These are phyloP conservation scores for Apis florea DNA, from an alignment of 1,140 invertebrate genomes.

Conservation along the genomic window DNA sequence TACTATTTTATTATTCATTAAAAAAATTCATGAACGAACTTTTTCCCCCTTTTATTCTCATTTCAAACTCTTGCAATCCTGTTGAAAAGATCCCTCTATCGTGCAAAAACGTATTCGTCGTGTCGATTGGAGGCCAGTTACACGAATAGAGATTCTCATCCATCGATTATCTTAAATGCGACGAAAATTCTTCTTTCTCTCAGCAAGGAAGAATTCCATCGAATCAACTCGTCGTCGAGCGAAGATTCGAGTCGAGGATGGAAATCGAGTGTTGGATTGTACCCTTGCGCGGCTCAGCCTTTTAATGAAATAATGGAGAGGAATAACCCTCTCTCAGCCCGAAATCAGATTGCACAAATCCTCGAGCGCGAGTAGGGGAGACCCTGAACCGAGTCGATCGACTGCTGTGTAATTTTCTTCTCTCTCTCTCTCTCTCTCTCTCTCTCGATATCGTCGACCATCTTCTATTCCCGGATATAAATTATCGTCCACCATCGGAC, in stretches of 20 bases:
- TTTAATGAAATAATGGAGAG: slow-evolving; percentile 36
- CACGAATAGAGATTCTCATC: too few relatives aligned
- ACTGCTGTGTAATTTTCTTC: slow-evolving; percentile 19
- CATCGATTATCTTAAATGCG: not conserved
- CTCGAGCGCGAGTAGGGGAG: not conserved
- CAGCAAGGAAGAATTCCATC: not conserved
- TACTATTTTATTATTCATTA: too few relatives aligned
- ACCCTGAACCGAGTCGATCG: slow-evolving; percentile 15
- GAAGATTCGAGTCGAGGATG: not conserved
- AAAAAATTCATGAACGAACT: too few relatives aligned
- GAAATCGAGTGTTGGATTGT: not conserved
- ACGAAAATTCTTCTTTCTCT: not conserved
- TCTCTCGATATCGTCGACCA: slow-evolving; percentile 19
- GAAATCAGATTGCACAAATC: slow-evolving; percentile 26
- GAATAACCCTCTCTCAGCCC: slow-evolving; percentile 7
- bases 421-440: not conserved
- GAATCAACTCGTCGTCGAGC: not conserved
- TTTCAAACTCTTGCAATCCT: not conserved
- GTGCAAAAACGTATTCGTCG: too few relatives aligned
- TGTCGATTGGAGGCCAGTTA: too few relatives aligned
- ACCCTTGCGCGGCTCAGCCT: not conserved
- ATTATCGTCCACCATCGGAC: slow-evolving; percentile 42
- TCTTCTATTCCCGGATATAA: slow-evolving; percentile 46
- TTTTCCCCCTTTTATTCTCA: too few relatives aligned
- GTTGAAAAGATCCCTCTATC: too few relatives aligned